Base-by-base conservation (phyloP, 2,888 invertebrate species). In the Nephrocerus scutellatus region DNA sequence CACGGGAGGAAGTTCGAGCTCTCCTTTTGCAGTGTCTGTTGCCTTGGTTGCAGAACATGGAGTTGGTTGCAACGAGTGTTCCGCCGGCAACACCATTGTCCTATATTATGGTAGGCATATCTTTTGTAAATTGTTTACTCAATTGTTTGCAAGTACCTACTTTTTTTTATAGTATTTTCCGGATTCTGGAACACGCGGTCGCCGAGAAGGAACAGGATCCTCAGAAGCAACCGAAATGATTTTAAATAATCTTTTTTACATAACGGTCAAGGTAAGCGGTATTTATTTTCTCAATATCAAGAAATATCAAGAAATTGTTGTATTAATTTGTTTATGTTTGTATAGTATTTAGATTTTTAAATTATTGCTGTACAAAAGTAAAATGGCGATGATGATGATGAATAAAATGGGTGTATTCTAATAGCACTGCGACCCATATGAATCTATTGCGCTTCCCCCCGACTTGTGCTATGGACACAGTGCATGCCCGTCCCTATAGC, bases 141-240 rank as follows among this genome's bases (percentile, higher is more conserved):
- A 12, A 14, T 34, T 18, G 7, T 30, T 40, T 39, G 23, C 13
- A 12, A 14, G 30, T 18, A 5, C 26, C 39, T 39, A 21, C 21
- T 24, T 35, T 36, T 24, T 42, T 50, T 52, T 52, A 50, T 51
- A 50, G 78, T 80, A 80, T 59, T 74, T 73, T 69, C 76, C 71
- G 44, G 78, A 56, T 53, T 74, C 56, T 77, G 78, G 81, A 2
- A 76, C 82, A 25, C 77, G 84, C 37, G 71, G 75, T 5, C 75
- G 87, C 13, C 79, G 89, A 35, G 93, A 95, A 65, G 97, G 97
- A 0, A 95, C 97, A 78, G 98, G 98, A 28, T 95, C 95, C 1
- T 89, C 89, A 0, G 96, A 97, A 70, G 97, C 97, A n/a, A 98
- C 97, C 0, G 97, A 98, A 72, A 95, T 98, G 92, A 92, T 98